Conservation (phyloP, 2,888 invertebrate genomes). For the Apotomis betuletana region DNA sequence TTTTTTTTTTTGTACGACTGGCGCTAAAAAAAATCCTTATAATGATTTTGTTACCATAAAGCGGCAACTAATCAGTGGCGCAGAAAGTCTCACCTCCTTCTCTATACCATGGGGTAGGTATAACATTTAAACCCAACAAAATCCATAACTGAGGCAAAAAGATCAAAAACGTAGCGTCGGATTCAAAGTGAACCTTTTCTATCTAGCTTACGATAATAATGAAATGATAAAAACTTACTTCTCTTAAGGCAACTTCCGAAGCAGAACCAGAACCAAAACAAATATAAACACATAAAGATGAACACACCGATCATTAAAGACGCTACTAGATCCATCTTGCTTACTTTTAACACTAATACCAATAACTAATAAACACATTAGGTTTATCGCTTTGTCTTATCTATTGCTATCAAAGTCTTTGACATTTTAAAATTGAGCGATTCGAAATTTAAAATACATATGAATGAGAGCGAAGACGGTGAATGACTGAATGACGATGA, state of each 20-base stretch:
- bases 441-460: slow-evolving; percentile 14
- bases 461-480: background rate
- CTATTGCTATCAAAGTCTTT: slow-evolving; percentile 19
- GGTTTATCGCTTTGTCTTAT: slow-evolving; percentile 17
- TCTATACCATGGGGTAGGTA: no score
- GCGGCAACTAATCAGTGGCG: no score
- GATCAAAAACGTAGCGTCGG: no score
- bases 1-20: no score
- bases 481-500: slow-evolving; percentile 17
- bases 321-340: slow-evolving; percentile 62
- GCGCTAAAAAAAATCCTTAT: no score
- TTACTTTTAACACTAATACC: background rate
- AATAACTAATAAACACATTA: slow-evolving; percentile 19
- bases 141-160: no score
- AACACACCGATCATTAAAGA: slow-evolving; percentile 55
- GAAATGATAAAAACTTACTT: slow-evolving; percentile 59
- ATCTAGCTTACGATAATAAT: background rate
- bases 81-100: no score
- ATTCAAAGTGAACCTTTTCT: no score
- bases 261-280: slow-evolving; percentile 78
- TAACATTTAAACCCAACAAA: no score
- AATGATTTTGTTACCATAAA: no score
- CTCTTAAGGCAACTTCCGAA: slow-evolving; percentile 63
- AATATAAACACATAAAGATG: slow-evolving; percentile 65
- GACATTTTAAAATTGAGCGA: slow-evolving; percentile 27